These are phyloP conservation scores for Phymatocera aterrima DNA, from an alignment of 2,888 invertebrate genomes.

Conservation along the genomic window DNA sequence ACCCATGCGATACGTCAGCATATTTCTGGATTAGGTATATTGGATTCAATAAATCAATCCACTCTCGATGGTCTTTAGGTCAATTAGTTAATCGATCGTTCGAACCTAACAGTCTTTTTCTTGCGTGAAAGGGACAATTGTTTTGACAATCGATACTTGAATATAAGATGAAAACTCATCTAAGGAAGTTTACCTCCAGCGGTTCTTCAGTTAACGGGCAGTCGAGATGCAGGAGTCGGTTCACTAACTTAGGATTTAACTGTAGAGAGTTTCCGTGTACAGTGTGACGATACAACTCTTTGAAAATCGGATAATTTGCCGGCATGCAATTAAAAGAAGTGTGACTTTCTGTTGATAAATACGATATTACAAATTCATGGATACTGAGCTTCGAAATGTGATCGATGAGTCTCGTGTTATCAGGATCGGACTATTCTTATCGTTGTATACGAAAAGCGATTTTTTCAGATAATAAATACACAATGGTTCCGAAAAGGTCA, in stretches of 20 bases:
- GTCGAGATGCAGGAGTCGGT: constrained; percentile 2
- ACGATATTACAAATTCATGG: not conserved
- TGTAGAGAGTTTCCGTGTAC: not conserved
- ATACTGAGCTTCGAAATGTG: not conserved
- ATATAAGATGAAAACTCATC: constrained; percentile 18
- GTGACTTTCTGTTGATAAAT: not conserved
- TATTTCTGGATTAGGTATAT: not conserved
- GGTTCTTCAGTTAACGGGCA: not conserved
- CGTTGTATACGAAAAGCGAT: not conserved
- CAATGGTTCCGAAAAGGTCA: no score
- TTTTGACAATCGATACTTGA: not conserved
- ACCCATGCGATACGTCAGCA: no score
- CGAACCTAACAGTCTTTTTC: not conserved
- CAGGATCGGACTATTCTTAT: not conserved
- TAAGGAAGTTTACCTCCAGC: not conserved
- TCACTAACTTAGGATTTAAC: not conserved
- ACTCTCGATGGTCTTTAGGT: not conserved
- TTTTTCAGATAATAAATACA: no score
- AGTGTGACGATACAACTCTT: constrained; percentile 2
- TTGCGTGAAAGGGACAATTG: not conserved
- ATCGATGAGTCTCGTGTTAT: not conserved
- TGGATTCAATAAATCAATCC: not conserved
- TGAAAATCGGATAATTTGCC: constrained; percentile 7
- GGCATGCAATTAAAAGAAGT: not conserved
- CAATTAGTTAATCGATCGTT: not conserved